phyloP scores from a whole-genome alignment of 2,113 vertebrate genomes.

The Gobius niger region DNA sequence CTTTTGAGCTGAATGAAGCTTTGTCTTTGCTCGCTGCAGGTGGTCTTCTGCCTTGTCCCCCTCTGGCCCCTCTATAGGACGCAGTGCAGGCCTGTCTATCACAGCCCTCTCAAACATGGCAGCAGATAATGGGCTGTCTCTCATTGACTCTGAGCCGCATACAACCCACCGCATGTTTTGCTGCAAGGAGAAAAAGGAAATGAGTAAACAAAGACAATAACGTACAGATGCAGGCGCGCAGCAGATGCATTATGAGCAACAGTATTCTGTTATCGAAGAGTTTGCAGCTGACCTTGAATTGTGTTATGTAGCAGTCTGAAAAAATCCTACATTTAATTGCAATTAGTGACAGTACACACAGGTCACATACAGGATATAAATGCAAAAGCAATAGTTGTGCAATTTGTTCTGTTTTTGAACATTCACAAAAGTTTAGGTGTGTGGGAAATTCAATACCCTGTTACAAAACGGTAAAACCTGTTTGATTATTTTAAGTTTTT shows the following conservation, averaged over 20 bases:
- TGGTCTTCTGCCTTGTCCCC: conserved; percentile 27
- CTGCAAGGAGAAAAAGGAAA: not conserved
- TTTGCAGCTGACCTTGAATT: not conserved
- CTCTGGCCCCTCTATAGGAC: conserved; percentile 35
- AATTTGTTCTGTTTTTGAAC: too few species aligned
- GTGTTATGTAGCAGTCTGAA: too few species aligned
- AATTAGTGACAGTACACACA: too few species aligned
- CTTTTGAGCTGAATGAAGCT: conserved; percentile 23
- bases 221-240: not conserved
- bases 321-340: too few species aligned
- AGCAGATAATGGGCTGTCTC: conserved; percentile 26
- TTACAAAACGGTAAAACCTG: too few species aligned
- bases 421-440: too few species aligned
- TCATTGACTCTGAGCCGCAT: conserved; percentile 4
- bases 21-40: conserved; percentile 22
- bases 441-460: too few species aligned
- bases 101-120: conserved; percentile 8
- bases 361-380: too few species aligned
- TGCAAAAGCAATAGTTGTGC: too few species aligned
- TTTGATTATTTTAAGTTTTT: too few species aligned
- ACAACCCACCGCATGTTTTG: not conserved
- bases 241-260: not conserved
- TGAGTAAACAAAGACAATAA: not conserved
- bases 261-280: not conserved
- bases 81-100: conserved; percentile 28